Evolutionary conservation across 2,113 vertebrate species (phyloP).

Genomic region (Hydrolagus affinis): DNA sequence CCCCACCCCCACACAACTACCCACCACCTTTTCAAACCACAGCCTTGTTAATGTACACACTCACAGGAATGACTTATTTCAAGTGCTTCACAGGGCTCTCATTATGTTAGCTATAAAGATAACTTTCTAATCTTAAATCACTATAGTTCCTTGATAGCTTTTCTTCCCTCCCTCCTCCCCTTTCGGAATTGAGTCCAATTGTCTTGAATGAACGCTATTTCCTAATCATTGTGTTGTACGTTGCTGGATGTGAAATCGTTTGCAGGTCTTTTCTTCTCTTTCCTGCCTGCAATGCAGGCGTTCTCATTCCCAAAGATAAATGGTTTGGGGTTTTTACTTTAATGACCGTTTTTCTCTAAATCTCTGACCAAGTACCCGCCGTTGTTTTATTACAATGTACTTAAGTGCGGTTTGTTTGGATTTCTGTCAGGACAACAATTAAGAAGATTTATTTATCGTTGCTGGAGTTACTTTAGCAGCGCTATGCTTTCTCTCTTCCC

Average conservation of each 20-base stretch:
- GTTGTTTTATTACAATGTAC: constrained; percentile 55
- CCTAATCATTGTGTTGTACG: background rate
- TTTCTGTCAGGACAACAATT: constrained; percentile 69
- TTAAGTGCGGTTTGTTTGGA: constrained; percentile 60
- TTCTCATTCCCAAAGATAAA: constrained; percentile 2
- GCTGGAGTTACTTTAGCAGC: constrained; percentile 47
- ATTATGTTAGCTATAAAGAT: background rate
- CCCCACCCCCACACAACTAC: too few relatives aligned
- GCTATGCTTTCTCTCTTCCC: constrained; percentile 52
- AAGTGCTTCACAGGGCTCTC: background rate
- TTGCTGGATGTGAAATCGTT: background rate
- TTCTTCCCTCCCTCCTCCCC: too few relatives aligned
- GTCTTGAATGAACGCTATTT: background rate
- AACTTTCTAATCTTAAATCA: background rate
- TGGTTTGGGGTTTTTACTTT: constrained; percentile 40
- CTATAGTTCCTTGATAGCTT: background rate
- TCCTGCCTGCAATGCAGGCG: background rate
- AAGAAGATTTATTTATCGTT: constrained; percentile 60
- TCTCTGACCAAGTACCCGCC: constrained; percentile 34
- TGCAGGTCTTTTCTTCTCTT: background rate
- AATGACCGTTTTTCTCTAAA: constrained; percentile 47
- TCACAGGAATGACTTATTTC: background rate
- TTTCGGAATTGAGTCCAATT: background rate
- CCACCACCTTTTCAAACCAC: background rate
- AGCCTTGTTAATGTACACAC: background rate